These are phyloP conservation scores for Ursus arctos DNA, from an alignment of 2,113 vertebrate species.

Conservation along the genomic window DNA sequence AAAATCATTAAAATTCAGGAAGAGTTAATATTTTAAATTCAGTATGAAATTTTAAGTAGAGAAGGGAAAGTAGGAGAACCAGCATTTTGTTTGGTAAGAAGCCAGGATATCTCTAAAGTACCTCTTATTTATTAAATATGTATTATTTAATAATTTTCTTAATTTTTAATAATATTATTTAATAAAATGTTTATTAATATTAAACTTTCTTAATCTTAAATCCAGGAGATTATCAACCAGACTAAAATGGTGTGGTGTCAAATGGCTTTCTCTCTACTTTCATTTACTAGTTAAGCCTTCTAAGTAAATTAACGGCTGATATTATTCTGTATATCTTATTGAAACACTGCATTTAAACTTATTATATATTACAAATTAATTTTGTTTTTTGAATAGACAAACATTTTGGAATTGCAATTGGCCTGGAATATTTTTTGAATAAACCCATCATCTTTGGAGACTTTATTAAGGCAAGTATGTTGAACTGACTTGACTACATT, in stretches of 20 bases:
- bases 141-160: slow-evolving; percentile 42
- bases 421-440: slow-evolving; percentile 88
- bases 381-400: slow-evolving; percentile 85
- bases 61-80: neutral
- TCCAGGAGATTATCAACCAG: neutral
- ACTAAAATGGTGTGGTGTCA: neutral
- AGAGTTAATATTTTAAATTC: slow-evolving; percentile 4
- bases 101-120: slow-evolving; percentile 35
- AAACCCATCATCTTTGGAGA: slow-evolving; percentile 93
- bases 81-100: neutral
- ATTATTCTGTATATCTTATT: slow-evolving; percentile 30
- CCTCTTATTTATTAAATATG: slow-evolving; percentile 3
- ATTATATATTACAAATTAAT: neutral
- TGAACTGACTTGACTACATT: neutral
- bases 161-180: slow-evolving; percentile 1
- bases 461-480: slow-evolving; percentile 90
- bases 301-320: neutral
- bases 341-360: neutral
- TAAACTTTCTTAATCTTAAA: slow-evolving; percentile 51
- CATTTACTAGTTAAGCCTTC: neutral
- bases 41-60: slow-evolving; percentile 44
- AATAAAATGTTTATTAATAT: neutral
- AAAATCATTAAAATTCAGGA: slow-evolving; percentile 49
- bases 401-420: slow-evolving; percentile 90
- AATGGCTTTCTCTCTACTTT: slow-evolving; percentile 36